Conservation (phyloP, 2,113 vertebrate species). For the Blennius ocellaris region DNA sequence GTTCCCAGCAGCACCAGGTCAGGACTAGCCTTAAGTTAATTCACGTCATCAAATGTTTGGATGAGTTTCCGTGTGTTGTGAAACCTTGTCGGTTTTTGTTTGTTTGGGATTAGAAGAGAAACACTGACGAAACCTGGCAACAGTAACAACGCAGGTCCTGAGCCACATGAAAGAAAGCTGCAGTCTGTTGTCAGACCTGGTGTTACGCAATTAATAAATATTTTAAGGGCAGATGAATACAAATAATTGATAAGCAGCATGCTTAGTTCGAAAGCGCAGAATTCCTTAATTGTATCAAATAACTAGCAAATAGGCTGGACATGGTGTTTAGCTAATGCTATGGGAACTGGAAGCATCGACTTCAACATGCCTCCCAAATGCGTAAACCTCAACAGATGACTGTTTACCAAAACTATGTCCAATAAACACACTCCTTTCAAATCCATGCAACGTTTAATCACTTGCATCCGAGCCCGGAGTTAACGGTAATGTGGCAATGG, state of each 20-base stretch:
- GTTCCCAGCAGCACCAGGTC: constrained; percentile 37
- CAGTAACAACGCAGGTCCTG: neutral
- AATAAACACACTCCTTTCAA: constrained; percentile 26
- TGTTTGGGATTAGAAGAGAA: constrained; percentile 13
- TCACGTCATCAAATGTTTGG: constrained; percentile 4
- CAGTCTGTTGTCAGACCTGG: neutral
- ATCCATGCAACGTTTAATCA: neutral
- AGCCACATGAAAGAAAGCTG: constrained; percentile 4
- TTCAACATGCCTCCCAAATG: constrained; percentile 20
- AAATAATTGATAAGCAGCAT: constrained; percentile 2
- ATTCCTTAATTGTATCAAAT: constrained; percentile 8
- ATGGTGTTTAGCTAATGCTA: constrained; percentile 1
- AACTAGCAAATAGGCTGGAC: neutral
- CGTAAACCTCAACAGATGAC: constrained; percentile 31
- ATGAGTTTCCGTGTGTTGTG: constrained; percentile 11
- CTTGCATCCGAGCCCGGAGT: neutral
- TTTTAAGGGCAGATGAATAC: neutral
- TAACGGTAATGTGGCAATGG: neutral
- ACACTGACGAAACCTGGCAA: constrained; percentile 10
- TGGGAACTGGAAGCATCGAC: constrained; percentile 31
- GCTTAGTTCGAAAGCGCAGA: constrained; percentile 1
- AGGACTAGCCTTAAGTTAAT: constrained; percentile 17
- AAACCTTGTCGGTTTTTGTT: constrained; percentile 19
- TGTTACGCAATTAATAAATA: neutral
- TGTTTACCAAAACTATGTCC: constrained; percentile 29